Evolutionary conservation across 2,113 vertebrate species (phyloP).

Genomic region (Aldabrachelys gigantea): DNA sequence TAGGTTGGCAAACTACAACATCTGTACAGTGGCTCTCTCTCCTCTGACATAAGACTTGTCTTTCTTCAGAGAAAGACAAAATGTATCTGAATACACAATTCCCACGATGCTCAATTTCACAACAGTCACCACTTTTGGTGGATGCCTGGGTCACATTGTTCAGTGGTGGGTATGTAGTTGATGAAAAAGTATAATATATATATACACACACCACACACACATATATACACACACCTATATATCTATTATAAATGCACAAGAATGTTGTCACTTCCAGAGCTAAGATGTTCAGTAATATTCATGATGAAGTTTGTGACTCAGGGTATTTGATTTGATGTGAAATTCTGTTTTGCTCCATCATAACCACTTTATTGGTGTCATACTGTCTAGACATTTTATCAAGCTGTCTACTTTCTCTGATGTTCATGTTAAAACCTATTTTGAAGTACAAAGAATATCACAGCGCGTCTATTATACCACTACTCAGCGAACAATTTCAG

Average conservation of each 20-base stretch:
- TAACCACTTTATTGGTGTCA: constrained; percentile 21
- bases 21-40: background rate
- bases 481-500: background rate
- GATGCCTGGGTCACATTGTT: background rate
- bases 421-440: background rate
- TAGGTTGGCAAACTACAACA: background rate
- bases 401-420: background rate
- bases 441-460: constrained; percentile 6
- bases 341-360: constrained; percentile 30
- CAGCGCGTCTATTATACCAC: background rate
- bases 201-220: no score
- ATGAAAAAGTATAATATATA: background rate
- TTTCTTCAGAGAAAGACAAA: background rate
- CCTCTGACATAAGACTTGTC: background rate
- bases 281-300: background rate
- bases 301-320: background rate
- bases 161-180: rapidly evolving
- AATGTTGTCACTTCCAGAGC: background rate
- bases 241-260: background rate
- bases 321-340: constrained; percentile 4
- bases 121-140: background rate
- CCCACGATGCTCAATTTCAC: background rate
- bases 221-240: background rate
- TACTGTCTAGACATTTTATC: background rate
- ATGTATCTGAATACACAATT: background rate